These are phyloP conservation scores for Aviceda subcristata DNA, from an alignment of 2,113 vertebrate genomes.

Conservation along the genomic window DNA sequence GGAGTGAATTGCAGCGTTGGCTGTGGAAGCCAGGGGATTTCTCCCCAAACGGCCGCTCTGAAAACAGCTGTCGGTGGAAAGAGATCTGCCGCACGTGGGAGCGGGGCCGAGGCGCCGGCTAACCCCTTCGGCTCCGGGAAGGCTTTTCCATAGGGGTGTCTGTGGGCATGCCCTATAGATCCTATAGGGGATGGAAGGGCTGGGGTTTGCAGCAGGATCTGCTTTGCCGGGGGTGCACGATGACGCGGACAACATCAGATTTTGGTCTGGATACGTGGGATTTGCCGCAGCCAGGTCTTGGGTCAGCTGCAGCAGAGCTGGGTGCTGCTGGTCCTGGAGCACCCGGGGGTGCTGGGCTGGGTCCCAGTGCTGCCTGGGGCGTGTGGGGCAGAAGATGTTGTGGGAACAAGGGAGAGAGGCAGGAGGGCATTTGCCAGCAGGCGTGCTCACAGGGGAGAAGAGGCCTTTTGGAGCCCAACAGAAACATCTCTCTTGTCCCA, in stretches of 20 bases:
- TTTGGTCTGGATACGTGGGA: not conserved
- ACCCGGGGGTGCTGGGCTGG: not conserved
- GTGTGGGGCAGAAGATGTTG: not conserved
- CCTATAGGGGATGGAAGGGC: not conserved
- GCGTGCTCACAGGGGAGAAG: not conserved
- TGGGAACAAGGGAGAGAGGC: not conserved
- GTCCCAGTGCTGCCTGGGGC: not conserved
- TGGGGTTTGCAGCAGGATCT: not conserved
- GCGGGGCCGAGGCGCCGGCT: not conserved
- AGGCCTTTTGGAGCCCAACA: not conserved
- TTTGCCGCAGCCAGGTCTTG: not conserved
- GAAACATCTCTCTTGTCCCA: not conserved
- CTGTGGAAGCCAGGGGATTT: not conserved
- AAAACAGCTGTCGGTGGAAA: constrained; percentile 30
- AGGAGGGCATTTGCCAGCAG: not conserved
- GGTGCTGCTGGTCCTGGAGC: not conserved
- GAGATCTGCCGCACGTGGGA: not conserved
- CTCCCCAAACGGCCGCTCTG: not conserved
- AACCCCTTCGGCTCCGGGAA: not conserved
- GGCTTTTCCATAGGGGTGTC: not conserved
- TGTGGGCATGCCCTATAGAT: not conserved
- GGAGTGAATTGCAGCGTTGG: not conserved
- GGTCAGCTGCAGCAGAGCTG: rapidly evolving
- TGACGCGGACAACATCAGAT: rapidly evolving
- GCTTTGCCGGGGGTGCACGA: rapidly evolving